phyloP scores from a whole-genome alignment of 2,113 vertebrate species.

The Bucco capensis region DNA sequence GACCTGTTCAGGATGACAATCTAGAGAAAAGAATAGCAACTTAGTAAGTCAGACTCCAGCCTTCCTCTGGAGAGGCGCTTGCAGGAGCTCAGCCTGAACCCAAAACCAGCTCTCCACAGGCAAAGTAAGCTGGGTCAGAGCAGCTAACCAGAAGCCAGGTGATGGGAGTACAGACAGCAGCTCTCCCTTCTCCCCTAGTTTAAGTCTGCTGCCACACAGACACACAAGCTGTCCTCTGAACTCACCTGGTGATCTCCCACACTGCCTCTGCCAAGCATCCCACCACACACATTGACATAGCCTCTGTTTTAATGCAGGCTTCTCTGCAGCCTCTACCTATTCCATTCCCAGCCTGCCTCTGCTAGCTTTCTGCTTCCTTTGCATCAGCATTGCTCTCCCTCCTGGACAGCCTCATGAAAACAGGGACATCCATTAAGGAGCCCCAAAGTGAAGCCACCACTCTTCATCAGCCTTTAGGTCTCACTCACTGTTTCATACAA shows the following conservation, averaged over 20 bases:
- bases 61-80: background rate
- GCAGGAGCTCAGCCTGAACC: background rate
- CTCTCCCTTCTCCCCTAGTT: background rate
- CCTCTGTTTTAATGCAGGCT: background rate
- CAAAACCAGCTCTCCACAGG: background rate
- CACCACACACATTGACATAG: background rate
- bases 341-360: background rate
- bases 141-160: background rate
- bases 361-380: background rate
- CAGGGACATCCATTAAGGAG: background rate
- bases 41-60: background rate
- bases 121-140: accelerated
- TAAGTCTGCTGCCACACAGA: background rate
- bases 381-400: background rate
- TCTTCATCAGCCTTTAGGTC: background rate
- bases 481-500: background rate
- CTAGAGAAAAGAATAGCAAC: background rate
- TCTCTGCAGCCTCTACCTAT: background rate
- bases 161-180: background rate
- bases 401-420: background rate
- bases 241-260: background rate
- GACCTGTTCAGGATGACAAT: background rate
- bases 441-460: background rate
- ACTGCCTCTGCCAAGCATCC: background rate
- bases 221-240: background rate